Evolutionary conservation across 1,140 invertebrate genomes (phyloP).

Genomic region (Drosophila subobscura): DNA sequence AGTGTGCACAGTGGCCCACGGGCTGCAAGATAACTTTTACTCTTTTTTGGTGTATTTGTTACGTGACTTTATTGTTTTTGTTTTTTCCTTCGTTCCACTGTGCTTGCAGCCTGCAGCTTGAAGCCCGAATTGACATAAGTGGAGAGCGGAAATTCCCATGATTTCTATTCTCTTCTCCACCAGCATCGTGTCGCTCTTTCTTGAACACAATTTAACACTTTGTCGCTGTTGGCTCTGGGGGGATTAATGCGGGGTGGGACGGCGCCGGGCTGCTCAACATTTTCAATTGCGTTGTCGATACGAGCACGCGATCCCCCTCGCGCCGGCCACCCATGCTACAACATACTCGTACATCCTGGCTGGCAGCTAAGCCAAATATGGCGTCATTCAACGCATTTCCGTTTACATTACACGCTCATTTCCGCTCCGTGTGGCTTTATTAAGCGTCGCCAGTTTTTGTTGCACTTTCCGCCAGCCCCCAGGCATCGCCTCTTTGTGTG

Average conservation of each 20-base stretch:
- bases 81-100: slow-evolving; percentile 12
- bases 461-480: slow-evolving; percentile 37
- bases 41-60: background rate
- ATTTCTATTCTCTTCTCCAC: slow-evolving; percentile 33
- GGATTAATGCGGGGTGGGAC: slow-evolving; percentile 24
- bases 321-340: background rate
- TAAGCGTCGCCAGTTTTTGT: slow-evolving; percentile 60
- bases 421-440: slow-evolving; percentile 79
- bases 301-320: slow-evolving; percentile 34
- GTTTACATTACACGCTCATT: slow-evolving; percentile 81
- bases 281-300: slow-evolving; percentile 12
- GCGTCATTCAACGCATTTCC: slow-evolving; percentile 78
- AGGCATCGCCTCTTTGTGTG: no score
- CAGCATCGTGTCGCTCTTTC: slow-evolving; percentile 39
- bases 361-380: slow-evolving; percentile 57
- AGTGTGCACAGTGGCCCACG: slow-evolving; percentile 33
- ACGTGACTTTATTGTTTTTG: background rate
- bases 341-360: slow-evolving; percentile 12
- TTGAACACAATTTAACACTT: slow-evolving; percentile 80
- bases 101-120: slow-evolving; percentile 20
- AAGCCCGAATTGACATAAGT: slow-evolving; percentile 9
- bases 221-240: slow-evolving; percentile 59
- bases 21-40: background rate
- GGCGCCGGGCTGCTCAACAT: background rate
- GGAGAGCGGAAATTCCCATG: slow-evolving; percentile 29